Base-by-base conservation (phyloP, 1,140 invertebrate genomes). In the Rhagoletis pomonella region DNA sequence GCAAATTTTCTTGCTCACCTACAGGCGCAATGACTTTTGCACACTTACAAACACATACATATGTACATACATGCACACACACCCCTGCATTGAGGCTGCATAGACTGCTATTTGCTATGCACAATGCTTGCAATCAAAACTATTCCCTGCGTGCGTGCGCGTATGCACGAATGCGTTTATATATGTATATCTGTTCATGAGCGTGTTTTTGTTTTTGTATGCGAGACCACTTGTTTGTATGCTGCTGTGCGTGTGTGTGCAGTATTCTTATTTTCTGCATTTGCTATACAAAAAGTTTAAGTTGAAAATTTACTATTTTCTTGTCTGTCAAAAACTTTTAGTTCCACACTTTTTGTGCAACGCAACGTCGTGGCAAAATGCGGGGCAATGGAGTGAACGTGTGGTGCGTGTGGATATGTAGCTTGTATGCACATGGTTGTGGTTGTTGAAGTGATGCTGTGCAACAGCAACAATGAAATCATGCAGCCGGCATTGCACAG, bases 271-370 rank as follows among this genome's bases (percentile, higher is more conserved):
- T 81, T 81, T 81, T 81, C 47, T 3, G 47, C 47, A 77, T 3
- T 77, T 77, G 17, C 69, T 9, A 9, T 3, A 77, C 69, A 81
- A 81, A 81, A 73, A 73, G 9, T 73, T 73, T 47, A 73, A 73
- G 39, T 73, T 73, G 67, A 73, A 73, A 81, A 81, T 81, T 50
- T 81, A 55, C 6, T 47, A 81, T 81, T 81, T 81, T 55, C 47
- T 81, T 81, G n/a, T 19, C n/a, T 29, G n/a, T 55, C 50, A 29
- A 50, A n/a, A 29, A 58, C 2, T 81, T 55, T 19, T 42, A 9
- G 47, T 42, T 44, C 42, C 12, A 39, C 73, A 10, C 3, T 1
- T 3, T 12, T 14, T 47, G 4, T 0, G 12, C 67, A 9, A 42
- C 50, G 44, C 55, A 47, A 14, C 29, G 29, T 29, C 29, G 29